Base-by-base conservation (phyloP, 1,140 invertebrate genomes). In the Hestina assimilis region DNA sequence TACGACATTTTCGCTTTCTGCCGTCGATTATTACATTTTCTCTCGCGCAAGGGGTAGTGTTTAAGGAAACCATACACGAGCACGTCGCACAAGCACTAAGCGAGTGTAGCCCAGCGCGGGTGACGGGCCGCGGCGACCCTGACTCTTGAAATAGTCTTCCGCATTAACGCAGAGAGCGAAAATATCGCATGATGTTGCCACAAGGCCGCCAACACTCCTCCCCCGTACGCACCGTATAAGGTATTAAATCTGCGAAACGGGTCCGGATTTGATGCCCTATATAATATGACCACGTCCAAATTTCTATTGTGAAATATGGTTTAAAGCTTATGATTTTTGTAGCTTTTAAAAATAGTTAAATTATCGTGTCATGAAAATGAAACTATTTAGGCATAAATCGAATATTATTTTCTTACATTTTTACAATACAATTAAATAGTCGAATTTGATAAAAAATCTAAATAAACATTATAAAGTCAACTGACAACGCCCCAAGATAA, bases 131-230 rank as follows among this genome's bases (percentile, higher is more conserved):
- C 58, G 82, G 59, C 59, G 83, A 76, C 84, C 84, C 80, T 87
- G 84, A 85, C 80, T 84, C 84, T 84, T 87, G 82, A 87, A 87
- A 87, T 87, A 87, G 84, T 85, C 82, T 85, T 87, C 84, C 84
- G 84, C 78, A 75, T 87, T 85, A 83, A 79, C 76, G 76, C 63
- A 59, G 75, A 77, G 68, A 75, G 81, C 84, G 69, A 87, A 87
- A 85, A 87, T 87, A 87, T 84, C 82, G 81, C 70, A 85, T 83
- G 79, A 85, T 83, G 80, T 71, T 63, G 76, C 63, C 50, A 35
- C 79, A 84, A 84, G 83, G 83, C 51, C 72, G 26, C 29, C 63
- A 45, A 64, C 65, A 68, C 66, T 66, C 69, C 74, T 72, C 75
- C 75, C 69, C 67, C 70, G 62, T 55, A 59, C 67, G 28, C 54